Evolutionary conservation across 35 echinoderm and acorn worm species (phyloP).

Genomic region (Heliocidaris erythrogramma): DNA sequence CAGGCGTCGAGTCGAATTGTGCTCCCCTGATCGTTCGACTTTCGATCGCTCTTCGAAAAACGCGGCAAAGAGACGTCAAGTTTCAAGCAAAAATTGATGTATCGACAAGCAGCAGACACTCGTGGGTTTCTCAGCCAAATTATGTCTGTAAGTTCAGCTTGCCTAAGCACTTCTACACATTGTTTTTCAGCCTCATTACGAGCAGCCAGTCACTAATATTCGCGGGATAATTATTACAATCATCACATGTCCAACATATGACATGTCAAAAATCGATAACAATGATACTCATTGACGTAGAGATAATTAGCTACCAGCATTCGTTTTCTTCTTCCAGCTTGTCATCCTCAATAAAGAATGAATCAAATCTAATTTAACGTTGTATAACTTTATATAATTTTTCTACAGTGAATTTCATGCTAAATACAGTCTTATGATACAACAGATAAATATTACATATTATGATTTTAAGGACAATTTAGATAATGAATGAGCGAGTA

Average conservation of each 20-base stretch:
- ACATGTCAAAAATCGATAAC: constrained; percentile 1
- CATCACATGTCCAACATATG: neutral
- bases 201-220: neutral
- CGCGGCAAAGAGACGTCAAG: constrained; percentile 30
- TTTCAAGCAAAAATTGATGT: constrained; percentile 22
- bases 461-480: too few species aligned
- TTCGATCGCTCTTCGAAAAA: constrained; percentile 9
- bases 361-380: neutral
- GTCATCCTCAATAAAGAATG: neutral
- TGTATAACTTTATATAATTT: neutral
- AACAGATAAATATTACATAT: too few species aligned
- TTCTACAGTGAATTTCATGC: neutral
- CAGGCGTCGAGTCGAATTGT: neutral
- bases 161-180: neutral
- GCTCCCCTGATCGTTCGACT: neutral
- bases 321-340: neutral
- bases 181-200: neutral
- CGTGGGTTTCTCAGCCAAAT: neutral
- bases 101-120: neutral
- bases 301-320: neutral
- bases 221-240: constrained; percentile 5
- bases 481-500: too few species aligned
- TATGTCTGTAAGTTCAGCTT: constrained; percentile 18
- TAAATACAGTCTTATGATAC: neutral
- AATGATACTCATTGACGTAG: neutral